Percentiles rank a stretch among this genome's conserved stretches.
phyloP scores from a whole-genome alignment of 2,888 invertebrate species.

The Tenthredo amoena region DNA sequence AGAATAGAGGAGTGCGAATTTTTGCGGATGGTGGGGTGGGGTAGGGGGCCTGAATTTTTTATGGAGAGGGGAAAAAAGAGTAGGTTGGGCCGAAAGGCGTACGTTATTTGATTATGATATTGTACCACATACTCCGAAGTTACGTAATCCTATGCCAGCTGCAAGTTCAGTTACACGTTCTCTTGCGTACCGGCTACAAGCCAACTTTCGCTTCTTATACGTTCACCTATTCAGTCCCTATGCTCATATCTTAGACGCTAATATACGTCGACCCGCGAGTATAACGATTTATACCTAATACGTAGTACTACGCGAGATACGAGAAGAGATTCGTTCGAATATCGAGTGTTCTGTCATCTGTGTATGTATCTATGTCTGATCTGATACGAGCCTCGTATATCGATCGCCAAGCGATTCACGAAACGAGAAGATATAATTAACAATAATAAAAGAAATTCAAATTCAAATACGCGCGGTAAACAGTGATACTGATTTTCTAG shows the following conservation, averaged over 20 bases:
- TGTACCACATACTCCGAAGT: conserved; percentile 11
- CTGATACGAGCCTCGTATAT: not conserved
- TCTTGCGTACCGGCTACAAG: conserved; percentile 14
- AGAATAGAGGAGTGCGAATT: not conserved
- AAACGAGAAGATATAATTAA: not conserved
- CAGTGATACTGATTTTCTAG: not conserved
- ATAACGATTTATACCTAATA: not conserved
- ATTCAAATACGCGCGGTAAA: not conserved
- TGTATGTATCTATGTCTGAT: not conserved
- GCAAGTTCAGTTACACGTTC: conserved; percentile 45
- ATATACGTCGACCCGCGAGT: not conserved
- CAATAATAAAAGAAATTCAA: not conserved
- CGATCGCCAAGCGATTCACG: not conserved
- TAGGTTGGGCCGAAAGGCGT: conserved; percentile 13
- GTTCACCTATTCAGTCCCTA: not conserved
- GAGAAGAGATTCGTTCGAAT: not conserved
- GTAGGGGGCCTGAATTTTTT: not conserved
- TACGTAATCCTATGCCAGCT: conserved; percentile 30
- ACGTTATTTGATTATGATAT: conserved; percentile 27
- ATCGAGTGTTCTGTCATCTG: too few relatives aligned
- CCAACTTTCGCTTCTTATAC: conserved; percentile 5
- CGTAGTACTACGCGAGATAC: not conserved
- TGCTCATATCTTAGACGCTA: not conserved
- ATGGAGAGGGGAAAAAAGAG: not conserved
- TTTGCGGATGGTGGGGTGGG: not conserved